phyloP scores from a whole-genome alignment of 1,140 invertebrate genomes.

The Asbolus verrucosus region DNA sequence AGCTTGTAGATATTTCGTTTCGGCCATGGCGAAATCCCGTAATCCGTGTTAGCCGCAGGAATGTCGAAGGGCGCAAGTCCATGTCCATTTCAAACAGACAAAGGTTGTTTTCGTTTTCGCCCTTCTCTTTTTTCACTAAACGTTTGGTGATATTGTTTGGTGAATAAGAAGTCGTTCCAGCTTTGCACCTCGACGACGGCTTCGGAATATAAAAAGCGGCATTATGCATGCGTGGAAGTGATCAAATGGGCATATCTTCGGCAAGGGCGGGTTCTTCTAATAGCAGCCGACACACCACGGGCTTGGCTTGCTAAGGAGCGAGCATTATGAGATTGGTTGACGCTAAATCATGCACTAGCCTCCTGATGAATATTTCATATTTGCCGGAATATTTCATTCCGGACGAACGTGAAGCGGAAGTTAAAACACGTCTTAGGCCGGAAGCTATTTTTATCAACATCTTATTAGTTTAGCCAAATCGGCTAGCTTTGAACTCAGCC shows the following conservation, averaged over 20 bases:
- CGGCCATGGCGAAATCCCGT: slow-evolving; percentile 2
- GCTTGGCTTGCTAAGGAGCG: slow-evolving; percentile 36
- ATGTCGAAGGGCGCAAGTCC: neutral
- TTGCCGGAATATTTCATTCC: slow-evolving; percentile 48
- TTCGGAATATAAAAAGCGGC: slow-evolving; percentile 5
- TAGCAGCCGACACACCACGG: slow-evolving; percentile 22
- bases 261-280: slow-evolving; percentile 28
- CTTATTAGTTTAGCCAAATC: slow-evolving; percentile 48
- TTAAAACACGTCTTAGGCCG: slow-evolving; percentile 38
- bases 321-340: slow-evolving; percentile 50
- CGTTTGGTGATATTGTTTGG: neutral
- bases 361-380: slow-evolving; percentile 50
- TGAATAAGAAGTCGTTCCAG: neutral
- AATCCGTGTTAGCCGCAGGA: slow-evolving; percentile 17
- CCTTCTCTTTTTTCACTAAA: neutral
- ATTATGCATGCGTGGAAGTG: slow-evolving; percentile 25
- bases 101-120: neutral
- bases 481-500: slow-evolving; percentile 28
- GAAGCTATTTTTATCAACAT: slow-evolving; percentile 50
- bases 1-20: slow-evolving; percentile 10
- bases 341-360: slow-evolving; percentile 49
- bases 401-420: slow-evolving; percentile 46
- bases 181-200: slow-evolving; percentile 18
- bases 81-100: slow-evolving; percentile 1
- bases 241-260: slow-evolving; percentile 23